phyloP scores from a whole-genome alignment of 2,113 vertebrate genomes.

The Leucopsar rothschildi region DNA sequence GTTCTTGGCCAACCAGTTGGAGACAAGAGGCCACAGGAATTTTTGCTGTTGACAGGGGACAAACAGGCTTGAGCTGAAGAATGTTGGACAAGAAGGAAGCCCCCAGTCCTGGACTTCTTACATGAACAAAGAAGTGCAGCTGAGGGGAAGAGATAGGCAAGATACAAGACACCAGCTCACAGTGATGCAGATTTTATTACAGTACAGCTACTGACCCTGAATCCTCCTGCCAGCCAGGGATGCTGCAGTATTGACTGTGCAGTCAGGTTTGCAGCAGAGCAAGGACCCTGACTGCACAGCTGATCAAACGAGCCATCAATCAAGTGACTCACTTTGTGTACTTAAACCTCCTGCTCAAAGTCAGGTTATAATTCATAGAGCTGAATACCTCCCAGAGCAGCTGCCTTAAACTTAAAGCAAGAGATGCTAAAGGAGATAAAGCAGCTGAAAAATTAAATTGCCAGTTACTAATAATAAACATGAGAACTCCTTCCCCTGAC shows the following conservation, averaged over 20 bases:
- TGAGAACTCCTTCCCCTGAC: not conserved
- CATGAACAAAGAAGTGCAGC: not conserved
- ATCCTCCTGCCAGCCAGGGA: not conserved
- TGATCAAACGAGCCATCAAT: conserved; percentile 48
- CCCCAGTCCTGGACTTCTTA: not conserved
- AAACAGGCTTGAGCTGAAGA: not conserved
- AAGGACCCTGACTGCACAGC: conserved; percentile 7
- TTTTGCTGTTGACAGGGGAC: not conserved
- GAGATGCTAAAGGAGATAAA: not conserved
- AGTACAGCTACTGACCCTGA: not conserved
- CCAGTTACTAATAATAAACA: not conserved
- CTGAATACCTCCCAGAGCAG: not conserved
- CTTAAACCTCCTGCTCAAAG: conserved; percentile 29
- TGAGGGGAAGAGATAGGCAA: not conserved
- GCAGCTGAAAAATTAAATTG: not conserved
- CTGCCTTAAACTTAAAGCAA: not conserved
- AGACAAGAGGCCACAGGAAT: not conserved
- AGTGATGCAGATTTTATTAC: not conserved
- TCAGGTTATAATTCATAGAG: conserved; percentile 7
- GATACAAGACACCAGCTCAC: not conserved
- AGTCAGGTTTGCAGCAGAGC: not conserved
- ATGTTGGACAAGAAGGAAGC: not conserved
- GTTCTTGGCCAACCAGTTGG: not conserved
- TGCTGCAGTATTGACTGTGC: not conserved
- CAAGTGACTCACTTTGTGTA: conserved; percentile 32